A percentile compares a stretch with the other conserved stretches of the same genome.
phyloP scores from a whole-genome alignment of 2,888 invertebrate species.

The Cordilura impudica region DNA sequence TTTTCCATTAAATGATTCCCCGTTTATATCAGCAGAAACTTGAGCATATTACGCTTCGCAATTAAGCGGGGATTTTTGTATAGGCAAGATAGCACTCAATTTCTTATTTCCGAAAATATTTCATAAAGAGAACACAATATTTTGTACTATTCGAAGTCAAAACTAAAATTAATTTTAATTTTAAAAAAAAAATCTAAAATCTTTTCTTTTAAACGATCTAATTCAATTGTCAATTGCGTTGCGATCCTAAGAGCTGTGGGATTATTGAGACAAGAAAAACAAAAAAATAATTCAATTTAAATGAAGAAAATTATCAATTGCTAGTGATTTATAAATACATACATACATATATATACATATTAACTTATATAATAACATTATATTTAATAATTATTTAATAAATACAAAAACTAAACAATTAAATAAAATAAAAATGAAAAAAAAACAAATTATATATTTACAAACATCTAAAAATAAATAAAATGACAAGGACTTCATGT shows the following conservation, averaged over 20 bases:
- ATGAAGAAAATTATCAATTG: conserved; percentile 61
- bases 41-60: too few relatives aligned
- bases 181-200: too few relatives aligned
- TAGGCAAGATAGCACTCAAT: too few relatives aligned
- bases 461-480: conserved; percentile 38
- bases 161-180: too few relatives aligned
- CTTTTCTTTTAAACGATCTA: too few relatives aligned
- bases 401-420: conserved; percentile 25
- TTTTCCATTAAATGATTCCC: too few relatives aligned
- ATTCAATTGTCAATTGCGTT: too few relatives aligned
- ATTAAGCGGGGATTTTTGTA: too few relatives aligned
- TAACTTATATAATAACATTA: conserved; percentile 58
- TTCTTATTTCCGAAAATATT: too few relatives aligned
- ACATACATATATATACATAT: conserved; percentile 55
- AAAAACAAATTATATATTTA: conserved; percentile 57
- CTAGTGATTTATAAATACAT: conserved; percentile 63
- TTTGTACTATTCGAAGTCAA: too few relatives aligned
- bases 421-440: conserved; percentile 18
- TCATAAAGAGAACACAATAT: too few relatives aligned
- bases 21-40: too few relatives aligned
- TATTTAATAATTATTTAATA: conserved; percentile 59
- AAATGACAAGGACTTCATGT: conserved; percentile 44
- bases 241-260: background rate
- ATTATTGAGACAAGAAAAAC: conserved; percentile 17
- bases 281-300: conserved; percentile 28